Base-by-base conservation (phyloP, 2,888 invertebrate species). In the Cantharis rufa region DNA sequence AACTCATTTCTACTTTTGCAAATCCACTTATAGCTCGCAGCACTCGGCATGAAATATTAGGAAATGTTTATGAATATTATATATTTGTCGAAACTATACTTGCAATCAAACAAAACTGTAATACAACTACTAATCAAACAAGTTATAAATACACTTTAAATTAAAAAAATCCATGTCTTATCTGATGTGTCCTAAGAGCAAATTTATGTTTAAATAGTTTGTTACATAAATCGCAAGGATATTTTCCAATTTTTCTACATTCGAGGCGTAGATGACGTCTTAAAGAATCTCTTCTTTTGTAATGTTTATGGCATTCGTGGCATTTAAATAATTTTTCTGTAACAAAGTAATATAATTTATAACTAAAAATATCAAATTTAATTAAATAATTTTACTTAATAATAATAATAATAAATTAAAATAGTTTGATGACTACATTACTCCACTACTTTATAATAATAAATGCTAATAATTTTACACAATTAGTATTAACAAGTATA, bases 221-320 rank as follows among this genome's bases (percentile, higher is more conserved):
- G 64, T 66, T 66, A 28, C 69, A 69, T 16, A 69, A 13, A 27
- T 69, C 10, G 27, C 69, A 69, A 15, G 27, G 27, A 69, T 24
- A 69, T 69, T 69, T 32, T 69, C 32, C 32, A 32, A 32, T 15
- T 69, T 69, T 69, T 69, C 64, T 66, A 24, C 64, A 66, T 66
- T 66, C 64, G n/a, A 66, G 21, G 18, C 64, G 18, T n/a, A 21
- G 64, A 21, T 66, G 64, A 1, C 64, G 64, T 66, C 16, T 66
- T 66, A 66, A 21, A 66, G 64, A 66, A 24, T 66, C 64, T 24
- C 18, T 21, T 66, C 64, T 66, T 66, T 66, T 66, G 24, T 66
- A 66, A 3, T n/a, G 13, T 66, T 66, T 66, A 66, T 66, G 64
- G 24, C 64, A 66, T 66, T 66, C 64, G 9, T 21, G 21, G 64